Evolutionary conservation across 2,113 vertebrate genomes (phyloP), one percentile per base, ranked within the genome.

Genomic region (Sander vitreus): DNA sequence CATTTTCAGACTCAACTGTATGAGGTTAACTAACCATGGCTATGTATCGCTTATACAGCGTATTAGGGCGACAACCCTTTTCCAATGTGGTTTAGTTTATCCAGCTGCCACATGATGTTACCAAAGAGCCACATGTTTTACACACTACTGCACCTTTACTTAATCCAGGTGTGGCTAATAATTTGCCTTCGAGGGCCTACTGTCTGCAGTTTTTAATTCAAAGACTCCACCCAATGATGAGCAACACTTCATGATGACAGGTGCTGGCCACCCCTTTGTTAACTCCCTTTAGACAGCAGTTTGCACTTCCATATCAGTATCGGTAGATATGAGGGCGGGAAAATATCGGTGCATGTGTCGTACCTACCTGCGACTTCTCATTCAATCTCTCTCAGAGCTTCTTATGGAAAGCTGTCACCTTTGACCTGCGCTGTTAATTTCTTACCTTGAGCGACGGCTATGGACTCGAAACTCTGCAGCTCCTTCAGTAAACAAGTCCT

Each of bases 381-480:
- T 33, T 33, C 36, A 55, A 2, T 13, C 59, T 19, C 51, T 21
- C 48, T 7, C 12, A 14, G 5, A 25, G 23, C 55, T 57, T 6
- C 23, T 48, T n/a, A 3, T 7, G 21, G 47, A 23, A 23, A 64
- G 45, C 33, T 2, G 43, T 13, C 25, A 73, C 69, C 74, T 81
- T 55, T 80, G 66, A 70, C 72, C 59, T 10, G 14, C 10, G 1
- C 6, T 2, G 2, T 30, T 36, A 3, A 6, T 64, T 64, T 9
- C 95, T 95, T 85, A 99, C 98, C 97, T 95, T 98, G 97, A 11
- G 96, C 97, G 43, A 97, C 96, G 75, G 96, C 97, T 54, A 96
- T 96, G 88, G 98, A 98, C 93, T 98, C 96, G 87, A 99, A 97
- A 80, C 94, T 96, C 95, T 98, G 97, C 85, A 99, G 96, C 91